Evolutionary conservation across 2,797 vertebrate species (phyloP), one percentile per base, ranked within the genome.

Genomic region (Gallirallus australis): DNA sequence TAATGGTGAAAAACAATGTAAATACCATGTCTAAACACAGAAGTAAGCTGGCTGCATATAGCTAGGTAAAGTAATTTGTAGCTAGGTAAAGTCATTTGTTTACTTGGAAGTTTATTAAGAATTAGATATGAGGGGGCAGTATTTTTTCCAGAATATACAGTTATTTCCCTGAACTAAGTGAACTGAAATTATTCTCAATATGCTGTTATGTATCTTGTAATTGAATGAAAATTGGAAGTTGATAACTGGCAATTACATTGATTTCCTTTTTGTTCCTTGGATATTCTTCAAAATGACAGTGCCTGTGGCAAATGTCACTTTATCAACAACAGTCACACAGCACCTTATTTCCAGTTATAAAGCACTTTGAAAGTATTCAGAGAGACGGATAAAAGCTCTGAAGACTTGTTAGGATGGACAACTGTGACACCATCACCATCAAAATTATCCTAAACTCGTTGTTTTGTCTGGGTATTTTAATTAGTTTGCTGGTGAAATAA

Each of bases 241-340:
- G 82, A 92, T 97, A 96, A 92, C 88, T 97, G 95, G 69, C 70
- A 96, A 95, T 98, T 97, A 93, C 61, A 94, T 92, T 92, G 95
- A 97, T 97, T 97, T 97, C 86, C 61, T 93, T 97, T 97, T 96
- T 95, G 39, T 82, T 97, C 71, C 88, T 90, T 92, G 88, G 47
- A 47, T 96, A 88, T 78, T 96, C 92, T 97, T 98, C 92, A 94
- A 87, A 93, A 91, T 94, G 88, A 92, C 84, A 92, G 42, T 92
- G 56, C 83, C 91, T 89, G 59, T 88, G 94, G 90, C 68, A 95
- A 90, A 90, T 84, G 78, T 90, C 90, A 61, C 78, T 93, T 95
- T 75, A 91, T 95, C 90, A 97, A 56, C 86, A 88, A 64, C 40
- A 95, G 82, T 80, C 85, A 73, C 86, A 87, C 30, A 71, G 30